These are phyloP conservation scores for Podarcis muralis DNA, from an alignment of 2,113 vertebrate species.

Conservation along the genomic window DNA sequence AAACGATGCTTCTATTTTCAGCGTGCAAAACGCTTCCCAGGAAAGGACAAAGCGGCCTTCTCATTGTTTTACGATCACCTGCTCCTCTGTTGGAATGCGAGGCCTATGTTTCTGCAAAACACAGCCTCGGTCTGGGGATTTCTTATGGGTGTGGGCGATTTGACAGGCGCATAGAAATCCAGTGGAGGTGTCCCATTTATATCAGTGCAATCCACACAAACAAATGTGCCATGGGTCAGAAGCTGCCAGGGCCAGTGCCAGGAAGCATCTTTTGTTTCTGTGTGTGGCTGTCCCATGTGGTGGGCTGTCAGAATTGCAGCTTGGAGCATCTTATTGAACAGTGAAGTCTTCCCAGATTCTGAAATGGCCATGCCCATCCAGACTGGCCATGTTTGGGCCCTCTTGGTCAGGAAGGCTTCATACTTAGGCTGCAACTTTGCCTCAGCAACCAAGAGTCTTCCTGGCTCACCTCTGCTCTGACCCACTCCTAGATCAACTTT, in stretches of 20 bases:
- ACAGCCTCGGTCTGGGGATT: too few species aligned
- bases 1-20: constrained; percentile 46
- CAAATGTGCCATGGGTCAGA: too few species aligned
- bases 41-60: neutral
- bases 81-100: neutral
- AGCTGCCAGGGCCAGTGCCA: neutral
- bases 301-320: neutral
- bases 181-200: neutral
- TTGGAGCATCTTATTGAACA: neutral
- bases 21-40: neutral
- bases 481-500: neutral
- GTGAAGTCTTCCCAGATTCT: neutral
- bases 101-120: neutral
- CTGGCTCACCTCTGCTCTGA: neutral
- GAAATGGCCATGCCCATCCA: neutral
- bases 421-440: neutral
- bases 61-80: constrained; percentile 7
- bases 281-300: neutral
- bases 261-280: neutral
- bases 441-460: neutral
- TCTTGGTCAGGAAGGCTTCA: neutral
- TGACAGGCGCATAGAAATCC: neutral
- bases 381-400: neutral
- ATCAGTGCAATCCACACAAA: too few species aligned
- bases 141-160: neutral